Conservation (phyloP, 1,140 invertebrate species). For the Oryctes rhinoceros region DNA sequence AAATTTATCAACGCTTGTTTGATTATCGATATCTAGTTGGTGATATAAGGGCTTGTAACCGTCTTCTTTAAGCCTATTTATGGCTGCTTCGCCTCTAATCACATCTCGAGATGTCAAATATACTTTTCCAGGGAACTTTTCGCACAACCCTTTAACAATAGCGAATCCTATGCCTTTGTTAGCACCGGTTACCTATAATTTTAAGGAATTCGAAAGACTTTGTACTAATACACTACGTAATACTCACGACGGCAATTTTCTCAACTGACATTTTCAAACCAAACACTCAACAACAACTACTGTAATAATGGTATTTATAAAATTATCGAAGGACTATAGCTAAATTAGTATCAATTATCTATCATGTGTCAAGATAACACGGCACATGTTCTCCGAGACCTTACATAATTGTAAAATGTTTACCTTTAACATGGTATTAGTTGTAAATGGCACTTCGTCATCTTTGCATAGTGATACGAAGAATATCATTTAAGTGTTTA, state of each 20-base stretch:
- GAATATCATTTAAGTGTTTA: too few relatives aligned
- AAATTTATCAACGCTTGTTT: conserved; percentile 65
- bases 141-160: conserved; percentile 71
- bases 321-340: background rate
- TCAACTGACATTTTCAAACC: background rate
- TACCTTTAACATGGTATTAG: background rate
- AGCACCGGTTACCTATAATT: conserved; percentile 70
- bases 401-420: background rate
- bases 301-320: background rate
- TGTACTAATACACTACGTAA: background rate
- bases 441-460: too few relatives aligned
- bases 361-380: background rate
- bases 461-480: too few relatives aligned
- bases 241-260: background rate
- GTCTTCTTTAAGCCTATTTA: conserved; percentile 64
- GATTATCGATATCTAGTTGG: conserved; percentile 69
- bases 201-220: background rate
- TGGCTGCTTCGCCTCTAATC: conserved; percentile 64
- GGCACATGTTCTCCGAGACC: background rate
- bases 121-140: conserved; percentile 68
- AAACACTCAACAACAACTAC: background rate
- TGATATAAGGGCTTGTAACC: conserved; percentile 67
- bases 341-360: conserved; percentile 15
- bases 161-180: conserved; percentile 81
- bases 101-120: conserved; percentile 69